Evolutionary conservation across 2,113 vertebrate species (phyloP), one percentile per base, ranked within the genome.

Genomic region (Erythrocercus mccallii): DNA sequence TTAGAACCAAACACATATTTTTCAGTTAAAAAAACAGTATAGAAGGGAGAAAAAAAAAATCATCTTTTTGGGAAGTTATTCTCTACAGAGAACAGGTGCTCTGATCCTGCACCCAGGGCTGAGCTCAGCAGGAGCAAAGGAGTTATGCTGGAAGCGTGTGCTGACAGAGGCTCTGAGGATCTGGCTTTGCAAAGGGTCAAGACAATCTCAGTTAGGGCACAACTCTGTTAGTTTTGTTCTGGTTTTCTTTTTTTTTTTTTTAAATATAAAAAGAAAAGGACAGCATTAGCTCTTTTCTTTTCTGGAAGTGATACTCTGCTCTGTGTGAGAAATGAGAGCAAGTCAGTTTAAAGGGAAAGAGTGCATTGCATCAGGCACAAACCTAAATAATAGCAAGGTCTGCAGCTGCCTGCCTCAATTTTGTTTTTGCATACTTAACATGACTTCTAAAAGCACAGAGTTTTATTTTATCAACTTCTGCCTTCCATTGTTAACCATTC

Each of bases 171-270:
- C 2, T n/a, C n/a, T 40, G 65, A 85, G 81, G 74, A 91, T 61
- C 48, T 57, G 78, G 54, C 86, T 88, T 88, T 91, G 56, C 33
- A 45, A 57, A 71, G 88, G 60, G 81, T 91, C 90, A 79, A 90
- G 73, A 94, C 69, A 94, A 90, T 95, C 85, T 93, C 69, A 77
- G n/a, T 3, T 22, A 90, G 70, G 58, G 71, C 94, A 94, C 54
- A 83, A 44, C 33, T 93, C 89, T 77, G 66, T 88, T 92, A 79
- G 88, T 90, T 95, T 91, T 87, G 37, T 45, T 95, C 60, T 91
- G 30, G 0, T 58, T 28, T 53, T 83, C 25, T 16, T 45, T 33
- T 18, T 31, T 10, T 30, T 6, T 28, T 35, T 31, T 35, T 53
- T 33, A 17, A 21, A 54, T 53, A 62, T 38, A 70, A 31, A 85